Percentiles rank a stretch among this genome's conserved stretches.
phyloP scores from a whole-genome alignment of 92 coral and sea anemone species.

The Muricea muricata region DNA sequence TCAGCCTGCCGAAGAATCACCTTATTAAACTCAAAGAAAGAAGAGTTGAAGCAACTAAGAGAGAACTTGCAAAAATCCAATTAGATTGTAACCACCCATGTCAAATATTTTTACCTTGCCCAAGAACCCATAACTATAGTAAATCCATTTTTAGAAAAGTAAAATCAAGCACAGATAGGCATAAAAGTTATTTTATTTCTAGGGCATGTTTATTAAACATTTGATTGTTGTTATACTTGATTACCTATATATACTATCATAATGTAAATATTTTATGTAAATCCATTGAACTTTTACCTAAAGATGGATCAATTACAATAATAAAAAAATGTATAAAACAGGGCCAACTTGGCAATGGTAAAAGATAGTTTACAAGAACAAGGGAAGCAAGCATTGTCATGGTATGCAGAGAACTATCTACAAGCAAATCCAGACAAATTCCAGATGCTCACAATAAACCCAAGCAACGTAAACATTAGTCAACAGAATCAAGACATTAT shows the following conservation, averaged over 20 bases:
- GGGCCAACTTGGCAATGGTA: too few relatives aligned
- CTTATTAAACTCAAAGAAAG: neutral
- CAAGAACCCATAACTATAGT: conserved; percentile 1
- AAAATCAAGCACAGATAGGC: neutral
- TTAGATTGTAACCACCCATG: neutral
- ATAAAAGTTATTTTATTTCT: neutral
- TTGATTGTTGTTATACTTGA: neutral
- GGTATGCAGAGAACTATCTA: too few relatives aligned
- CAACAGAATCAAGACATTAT: too few relatives aligned
- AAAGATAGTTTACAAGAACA: too few relatives aligned
- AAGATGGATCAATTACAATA: conserved; percentile 8
- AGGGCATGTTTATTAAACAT: neutral
- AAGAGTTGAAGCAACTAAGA: conserved; percentile 20
- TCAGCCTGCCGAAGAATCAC: conserved; percentile 5
- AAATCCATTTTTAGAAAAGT: neutral
- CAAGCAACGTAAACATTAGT: too few relatives aligned
- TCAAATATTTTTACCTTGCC: neutral
- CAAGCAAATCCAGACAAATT: too few relatives aligned
- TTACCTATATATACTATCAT: neutral
- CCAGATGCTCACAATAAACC: too few relatives aligned
- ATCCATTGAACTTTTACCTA: neutral
- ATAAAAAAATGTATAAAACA: too few relatives aligned
- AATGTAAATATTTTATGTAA: neutral
- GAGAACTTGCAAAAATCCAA: neutral
- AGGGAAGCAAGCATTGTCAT: too few relatives aligned